Evolutionary conservation across 2,797 vertebrate genomes (phyloP), one percentile per base, ranked within the genome.

Genomic region (Glossophaga mutica): DNA sequence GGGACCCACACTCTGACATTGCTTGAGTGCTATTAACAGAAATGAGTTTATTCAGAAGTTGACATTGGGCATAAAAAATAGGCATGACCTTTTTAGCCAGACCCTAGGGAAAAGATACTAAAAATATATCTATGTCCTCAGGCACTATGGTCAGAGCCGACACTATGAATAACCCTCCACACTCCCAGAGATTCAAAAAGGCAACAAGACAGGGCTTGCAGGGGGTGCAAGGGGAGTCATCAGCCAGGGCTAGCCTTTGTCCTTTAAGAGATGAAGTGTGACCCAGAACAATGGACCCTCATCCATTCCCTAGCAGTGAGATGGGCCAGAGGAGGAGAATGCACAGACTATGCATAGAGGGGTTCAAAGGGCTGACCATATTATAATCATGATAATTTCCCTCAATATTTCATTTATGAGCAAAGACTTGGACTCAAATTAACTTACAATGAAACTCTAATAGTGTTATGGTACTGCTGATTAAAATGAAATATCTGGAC

Each of bases 11-110:
- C 29, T 21, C 34, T 93, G 22, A 65, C 37, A 37, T 32, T 46
- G 44, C 68, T 22, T 93, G 34, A 84, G 70, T 32, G 57, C 9
- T 82, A 52, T 94, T 94, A 96, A 96, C 44, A 91, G 26, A 90
- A 96, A 94, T 59, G 90, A 95, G 77, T 62, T 96, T 84, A 81
- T 86, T 97, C 87, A 93, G 86, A 91, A 97, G 89, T 81, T 92
- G 90, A 97, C 62, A 92, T 76, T 94, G 85, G 52, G 77, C 22
- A 88, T 95, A 87, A 89, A 94, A 96, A 97, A 92, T 15, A 92
- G 93, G 87, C 32, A 37, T 44, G 92, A 97, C 92, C 85, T 98
- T 97, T 90, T 32, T 9, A 96, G 83, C n/a, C 88, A 83, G 92
- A 95, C 57, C 32, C 94, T 59, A 78, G 19, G 77, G 48, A 96